A percentile compares a stretch with the other conserved stretches of the same genome.
phyloP scores from a whole-genome alignment of 2,113 vertebrate species.

The Archocentrus centrarchus region DNA sequence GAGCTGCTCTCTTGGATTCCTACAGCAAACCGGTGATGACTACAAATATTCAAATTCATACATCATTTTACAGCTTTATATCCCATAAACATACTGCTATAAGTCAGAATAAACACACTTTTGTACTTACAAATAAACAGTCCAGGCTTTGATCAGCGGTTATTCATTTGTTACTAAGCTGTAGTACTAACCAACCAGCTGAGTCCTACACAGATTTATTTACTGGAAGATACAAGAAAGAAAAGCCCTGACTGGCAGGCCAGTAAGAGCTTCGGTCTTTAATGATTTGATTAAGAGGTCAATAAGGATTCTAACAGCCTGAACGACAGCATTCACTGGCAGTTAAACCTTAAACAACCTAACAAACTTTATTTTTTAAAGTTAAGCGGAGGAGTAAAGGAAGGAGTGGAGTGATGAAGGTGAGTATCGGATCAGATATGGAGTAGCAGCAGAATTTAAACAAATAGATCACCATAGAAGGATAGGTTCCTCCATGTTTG shows the following conservation, averaged over 20 bases:
- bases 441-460: constrained; percentile 21
- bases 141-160: constrained; percentile 27
- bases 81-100: constrained; percentile 53
- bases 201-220: constrained; percentile 44
- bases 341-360: not conserved
- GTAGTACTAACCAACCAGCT: constrained; percentile 29
- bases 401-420: not conserved
- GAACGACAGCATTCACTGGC: not conserved
- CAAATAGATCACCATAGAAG: not conserved
- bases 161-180: constrained; percentile 38
- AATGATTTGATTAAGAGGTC: not conserved
- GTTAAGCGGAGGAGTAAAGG: not conserved
- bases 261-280: not conserved
- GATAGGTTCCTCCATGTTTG: not conserved
- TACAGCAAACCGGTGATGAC: constrained; percentile 64
- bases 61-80: constrained; percentile 58
- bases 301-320: not conserved
- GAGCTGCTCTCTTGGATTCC: constrained; percentile 58
- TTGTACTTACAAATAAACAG: constrained; percentile 51
- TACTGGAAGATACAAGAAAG: constrained; percentile 46
- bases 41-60: constrained; percentile 64
- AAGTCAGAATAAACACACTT: constrained; percentile 54
- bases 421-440: constrained; percentile 24
- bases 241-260: constrained; percentile 11
- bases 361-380: not conserved